Base-by-base conservation (phyloP, 2,113 vertebrate species). In the Scytalopus superciliaris region DNA sequence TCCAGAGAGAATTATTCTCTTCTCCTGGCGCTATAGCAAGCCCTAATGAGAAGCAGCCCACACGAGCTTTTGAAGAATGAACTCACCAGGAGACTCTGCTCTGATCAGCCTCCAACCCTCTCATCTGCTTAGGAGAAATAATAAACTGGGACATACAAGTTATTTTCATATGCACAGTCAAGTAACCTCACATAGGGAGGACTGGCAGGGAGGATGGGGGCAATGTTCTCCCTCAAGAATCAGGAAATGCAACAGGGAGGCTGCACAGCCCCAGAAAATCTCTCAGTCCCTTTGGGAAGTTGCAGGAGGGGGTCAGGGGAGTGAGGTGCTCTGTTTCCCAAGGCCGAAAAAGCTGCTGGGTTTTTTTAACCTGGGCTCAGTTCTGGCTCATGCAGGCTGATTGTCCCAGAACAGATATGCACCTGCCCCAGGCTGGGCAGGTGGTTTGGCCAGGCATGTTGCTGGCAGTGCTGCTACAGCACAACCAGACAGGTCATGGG, bases 91-190 rank as follows among this genome's bases (percentile, higher is more conserved):
- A 90, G 84, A 55, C 30, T 85, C 84, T 40, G 82, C 93, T 96
- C 94, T 96, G 87, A 96, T 96, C 95, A 2, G 94, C 72, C 70
- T 96, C 93, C 94, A 97, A 55, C 62, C 81, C 64, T 89, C 91
- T 95, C 91, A 93, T 94, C 96, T 35, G 14, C 89, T 83, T 57
- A 82, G 79, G 89, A 95, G 93, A 91, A 96, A 93, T 83, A 95
- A 96, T 76, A 95, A 96, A 94, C 89, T 73, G 59, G 90, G 84
- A 82, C 84, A 66, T 14, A 70, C 0, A 0, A 87, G 93, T 85
- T 87, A 55, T 85, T 96, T 94, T 95, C 81, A 64, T 89, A 62
- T 1, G 1, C 47, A 16, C 81, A 67, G 66, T 69, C 22, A 49
- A 94, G 81, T 73, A 94, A 91, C 56, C 89, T 95, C 95, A 56